A percentile compares a stretch with the other conserved stretches of the same genome.
Evolutionary conservation across 2,888 invertebrate genomes (phyloP).

Genomic region (Acrobasis consociella): DNA sequence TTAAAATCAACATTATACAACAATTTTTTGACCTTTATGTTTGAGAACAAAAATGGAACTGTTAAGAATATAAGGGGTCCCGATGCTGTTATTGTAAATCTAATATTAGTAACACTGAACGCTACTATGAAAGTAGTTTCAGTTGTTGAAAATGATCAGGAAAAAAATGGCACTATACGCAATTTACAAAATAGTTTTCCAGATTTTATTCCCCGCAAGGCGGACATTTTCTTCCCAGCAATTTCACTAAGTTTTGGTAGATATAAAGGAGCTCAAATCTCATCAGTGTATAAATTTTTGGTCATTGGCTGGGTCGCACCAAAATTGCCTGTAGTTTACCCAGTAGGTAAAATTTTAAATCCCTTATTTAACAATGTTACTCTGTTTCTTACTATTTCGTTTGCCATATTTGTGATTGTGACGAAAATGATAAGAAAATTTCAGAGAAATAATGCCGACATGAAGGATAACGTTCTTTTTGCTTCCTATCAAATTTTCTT

Average conservation of each 20-base stretch:
- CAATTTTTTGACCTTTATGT: not conserved
- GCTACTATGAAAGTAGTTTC: constrained; percentile 11
- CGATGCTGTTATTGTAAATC: not conserved
- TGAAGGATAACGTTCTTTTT: not conserved
- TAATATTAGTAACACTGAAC: constrained; percentile 6
- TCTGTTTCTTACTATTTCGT: constrained; percentile 2
- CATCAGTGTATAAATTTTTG: not conserved
- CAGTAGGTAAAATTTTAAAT: constrained; percentile 12
- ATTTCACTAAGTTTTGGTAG: not conserved
- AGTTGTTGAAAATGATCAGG: not conserved
- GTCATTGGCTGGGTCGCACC: constrained; percentile 14
- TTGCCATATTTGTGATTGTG: constrained; percentile 9
- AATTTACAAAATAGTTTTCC: not conserved
- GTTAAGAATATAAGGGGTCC: not conserved
- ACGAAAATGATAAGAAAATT: not conserved
- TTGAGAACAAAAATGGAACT: constrained; percentile 8
- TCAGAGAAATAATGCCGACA: not conserved
- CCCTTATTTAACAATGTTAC: constrained; percentile 8
- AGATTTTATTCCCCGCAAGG: constrained; percentile 1
- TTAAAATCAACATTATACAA: not conserved
- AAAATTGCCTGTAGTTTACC: not conserved
- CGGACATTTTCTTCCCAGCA: constrained; percentile 7
- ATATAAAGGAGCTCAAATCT: constrained; percentile 6
- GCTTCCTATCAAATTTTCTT: constrained; percentile 19
- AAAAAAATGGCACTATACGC: not conserved